These are phyloP conservation scores for Trichonephila clavata DNA, from an alignment of 1,140 invertebrate genomes.

Conservation along the genomic window DNA sequence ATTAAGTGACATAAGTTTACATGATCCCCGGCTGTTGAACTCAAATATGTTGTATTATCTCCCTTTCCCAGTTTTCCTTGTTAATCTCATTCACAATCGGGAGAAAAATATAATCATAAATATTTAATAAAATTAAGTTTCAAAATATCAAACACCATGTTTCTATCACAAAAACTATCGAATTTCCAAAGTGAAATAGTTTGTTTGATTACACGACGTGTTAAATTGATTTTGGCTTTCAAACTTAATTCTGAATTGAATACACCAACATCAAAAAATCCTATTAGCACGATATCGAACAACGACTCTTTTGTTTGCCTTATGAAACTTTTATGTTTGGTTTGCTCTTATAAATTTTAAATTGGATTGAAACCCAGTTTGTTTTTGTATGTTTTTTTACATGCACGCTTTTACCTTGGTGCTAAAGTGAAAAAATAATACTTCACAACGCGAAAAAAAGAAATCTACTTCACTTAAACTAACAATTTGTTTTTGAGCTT, in stretches of 20 bases:
- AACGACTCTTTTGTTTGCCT: conserved; percentile 44
- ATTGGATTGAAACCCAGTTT: conserved; percentile 53
- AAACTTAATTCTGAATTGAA: conserved; percentile 41
- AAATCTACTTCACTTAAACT: conserved; percentile 58
- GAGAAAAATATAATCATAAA: too few species aligned
- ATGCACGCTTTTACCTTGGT: background rate
- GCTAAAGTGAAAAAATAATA: conserved; percentile 61
- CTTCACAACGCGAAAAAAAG: background rate
- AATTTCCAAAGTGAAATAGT: conserved; percentile 7
- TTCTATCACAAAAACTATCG: background rate
- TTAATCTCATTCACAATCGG: too few species aligned
- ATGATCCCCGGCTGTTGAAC: too few species aligned
- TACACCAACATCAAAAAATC: conserved; percentile 42
- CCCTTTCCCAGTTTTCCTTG: too few species aligned
- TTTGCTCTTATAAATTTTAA: conserved; percentile 68
- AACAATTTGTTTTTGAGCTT: conserved; percentile 68
- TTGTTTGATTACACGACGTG: conserved; percentile 39
- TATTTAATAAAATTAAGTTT: too few species aligned
- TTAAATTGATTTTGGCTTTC: conserved; percentile 56
- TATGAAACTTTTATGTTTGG: conserved; percentile 62
- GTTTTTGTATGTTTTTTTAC: background rate
- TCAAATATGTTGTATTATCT: too few species aligned
- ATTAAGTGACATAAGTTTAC: too few species aligned
- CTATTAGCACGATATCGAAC: conserved; percentile 43
- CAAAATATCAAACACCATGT: too few species aligned